phyloP scores from a whole-genome alignment of 2,888 invertebrate genomes.

The Acleris laterana region DNA sequence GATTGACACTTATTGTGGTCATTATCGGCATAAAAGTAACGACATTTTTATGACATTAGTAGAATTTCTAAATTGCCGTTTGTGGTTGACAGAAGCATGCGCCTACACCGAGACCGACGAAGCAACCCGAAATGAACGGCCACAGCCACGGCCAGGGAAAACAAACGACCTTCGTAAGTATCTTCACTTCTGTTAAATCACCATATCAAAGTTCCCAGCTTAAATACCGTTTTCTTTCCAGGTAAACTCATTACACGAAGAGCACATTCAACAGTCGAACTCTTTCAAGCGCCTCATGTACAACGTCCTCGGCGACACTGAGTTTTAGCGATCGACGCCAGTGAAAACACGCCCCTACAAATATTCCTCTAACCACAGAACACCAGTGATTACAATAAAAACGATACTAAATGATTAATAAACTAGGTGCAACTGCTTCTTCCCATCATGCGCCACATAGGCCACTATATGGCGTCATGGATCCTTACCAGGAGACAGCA shows the following conservation, averaged over 20 bases:
- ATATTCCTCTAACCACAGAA: constrained; percentile 7
- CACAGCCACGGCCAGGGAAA: constrained; percentile 54
- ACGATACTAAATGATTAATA: neutral
- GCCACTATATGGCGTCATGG: constrained; percentile 8
- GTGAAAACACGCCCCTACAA: constrained; percentile 39
- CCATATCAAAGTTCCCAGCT: neutral
- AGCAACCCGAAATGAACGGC: constrained; percentile 59
- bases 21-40: too few relatives aligned
- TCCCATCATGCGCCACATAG: constrained; percentile 13
- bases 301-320: constrained; percentile 92
- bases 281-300: constrained; percentile 97
- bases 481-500: neutral
- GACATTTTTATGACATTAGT: neutral
- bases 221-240: constrained; percentile 54
- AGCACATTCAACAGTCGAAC: constrained; percentile 95
- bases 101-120: constrained; percentile 70
- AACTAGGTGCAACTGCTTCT: constrained; percentile 8
- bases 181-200: neutral
- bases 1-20: too few relatives aligned
- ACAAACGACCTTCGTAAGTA: constrained; percentile 81
- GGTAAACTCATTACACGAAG: constrained; percentile 89
- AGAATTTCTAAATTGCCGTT: constrained; percentile 1
- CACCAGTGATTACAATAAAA: neutral
- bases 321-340: constrained; percentile 70
- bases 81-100: constrained; percentile 61